Conservation (phyloP, 2,113 vertebrate species). For the Puma concolor region DNA sequence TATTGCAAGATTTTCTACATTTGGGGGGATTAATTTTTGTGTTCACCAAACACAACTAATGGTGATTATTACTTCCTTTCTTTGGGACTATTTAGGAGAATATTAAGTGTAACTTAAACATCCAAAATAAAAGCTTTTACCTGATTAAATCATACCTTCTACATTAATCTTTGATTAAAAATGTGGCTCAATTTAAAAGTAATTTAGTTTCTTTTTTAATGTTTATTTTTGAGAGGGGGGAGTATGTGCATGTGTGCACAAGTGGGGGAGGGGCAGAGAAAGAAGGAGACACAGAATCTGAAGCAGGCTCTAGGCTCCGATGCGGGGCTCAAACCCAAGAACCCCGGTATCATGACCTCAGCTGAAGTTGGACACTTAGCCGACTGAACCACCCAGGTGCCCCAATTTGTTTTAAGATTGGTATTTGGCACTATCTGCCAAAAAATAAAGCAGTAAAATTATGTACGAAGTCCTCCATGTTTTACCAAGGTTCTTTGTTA, state of each 20-base stretch:
- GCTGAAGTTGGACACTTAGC: no score
- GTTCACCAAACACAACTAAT: conserved; percentile 24
- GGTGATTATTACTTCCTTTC: background rate
- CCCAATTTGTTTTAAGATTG: background rate
- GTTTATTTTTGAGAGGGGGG: no score
- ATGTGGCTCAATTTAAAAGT: background rate
- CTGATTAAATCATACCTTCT: conserved; percentile 6
- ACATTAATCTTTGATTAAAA: conserved; percentile 10
- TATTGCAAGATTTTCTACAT: background rate
- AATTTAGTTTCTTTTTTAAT: background rate
- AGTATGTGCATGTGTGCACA: no score
- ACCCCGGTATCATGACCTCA: no score
- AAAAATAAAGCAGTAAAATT: background rate
- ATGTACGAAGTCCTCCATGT: background rate
- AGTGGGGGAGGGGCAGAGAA: no score
- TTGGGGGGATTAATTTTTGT: background rate
- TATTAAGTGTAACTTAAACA: conserved; percentile 11
- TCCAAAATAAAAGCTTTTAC: conserved; percentile 13
- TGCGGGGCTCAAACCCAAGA: no score
- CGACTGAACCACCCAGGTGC: no score
- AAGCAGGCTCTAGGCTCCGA: no score
- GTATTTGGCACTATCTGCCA: background rate
- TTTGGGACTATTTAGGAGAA: background rate
- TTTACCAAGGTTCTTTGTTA: background rate
- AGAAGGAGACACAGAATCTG: no score